phyloP scores from a whole-genome alignment of 2,888 invertebrate species.

The Rotaria sp. region DNA sequence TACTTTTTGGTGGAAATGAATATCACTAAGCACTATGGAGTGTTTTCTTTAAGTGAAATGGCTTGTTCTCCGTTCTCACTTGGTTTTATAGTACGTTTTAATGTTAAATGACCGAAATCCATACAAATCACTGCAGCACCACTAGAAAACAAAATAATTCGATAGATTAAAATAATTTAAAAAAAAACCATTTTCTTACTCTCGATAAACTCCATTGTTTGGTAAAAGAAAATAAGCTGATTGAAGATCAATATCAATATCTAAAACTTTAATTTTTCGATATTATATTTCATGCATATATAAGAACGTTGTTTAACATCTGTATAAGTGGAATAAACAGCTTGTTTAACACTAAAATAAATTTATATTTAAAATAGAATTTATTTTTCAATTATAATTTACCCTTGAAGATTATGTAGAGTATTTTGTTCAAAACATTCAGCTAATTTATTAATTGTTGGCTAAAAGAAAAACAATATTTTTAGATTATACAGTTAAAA shows the following conservation, averaged over 20 bases:
- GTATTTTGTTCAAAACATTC: constrained; percentile 14
- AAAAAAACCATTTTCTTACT: constrained; percentile 36
- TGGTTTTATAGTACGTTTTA: constrained; percentile 31
- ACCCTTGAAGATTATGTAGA: not conserved
- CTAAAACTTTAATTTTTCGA: constrained; percentile 35
- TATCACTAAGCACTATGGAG: no score
- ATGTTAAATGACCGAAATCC: constrained; percentile 42
- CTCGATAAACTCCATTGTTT: constrained; percentile 68
- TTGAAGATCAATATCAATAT: constrained; percentile 65
- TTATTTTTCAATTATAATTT: constrained; percentile 61
- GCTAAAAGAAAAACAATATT: not conserved
- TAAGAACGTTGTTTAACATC: constrained; percentile 35
- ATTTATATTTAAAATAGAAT: constrained; percentile 50
- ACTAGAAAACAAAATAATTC: not conserved
- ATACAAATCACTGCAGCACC: constrained; percentile 33
- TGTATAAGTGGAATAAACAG: constrained; percentile 9
- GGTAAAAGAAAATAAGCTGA: constrained; percentile 83
- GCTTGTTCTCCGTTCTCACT: not conserved
- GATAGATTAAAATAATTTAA: not conserved
- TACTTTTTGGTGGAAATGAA: no score
- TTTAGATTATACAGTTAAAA: not conserved
- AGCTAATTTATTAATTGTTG: constrained; percentile 16
- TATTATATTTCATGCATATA: constrained; percentile 39
- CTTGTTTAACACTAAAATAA: constrained; percentile 11
- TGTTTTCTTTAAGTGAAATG: not conserved